Conservation (phyloP, 2,888 invertebrate genomes). For the Zele albiditarsus region DNA sequence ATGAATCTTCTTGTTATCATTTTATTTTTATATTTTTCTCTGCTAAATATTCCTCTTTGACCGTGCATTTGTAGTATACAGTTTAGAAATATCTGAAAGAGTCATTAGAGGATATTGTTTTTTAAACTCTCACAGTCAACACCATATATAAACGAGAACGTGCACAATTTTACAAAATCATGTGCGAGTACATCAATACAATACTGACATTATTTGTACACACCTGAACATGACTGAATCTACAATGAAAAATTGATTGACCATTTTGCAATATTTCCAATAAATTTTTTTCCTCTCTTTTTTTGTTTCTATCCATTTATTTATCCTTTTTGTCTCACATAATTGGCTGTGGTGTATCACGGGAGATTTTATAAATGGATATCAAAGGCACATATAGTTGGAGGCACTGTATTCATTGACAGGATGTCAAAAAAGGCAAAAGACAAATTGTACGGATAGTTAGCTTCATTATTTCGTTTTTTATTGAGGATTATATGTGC, state of each 20-base stretch:
- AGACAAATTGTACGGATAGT: background rate
- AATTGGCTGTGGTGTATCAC: background rate
- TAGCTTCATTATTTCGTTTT: background rate
- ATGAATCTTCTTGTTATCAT: too few species aligned
- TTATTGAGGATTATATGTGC: background rate
- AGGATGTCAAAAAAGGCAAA: background rate
- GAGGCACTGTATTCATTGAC: background rate
- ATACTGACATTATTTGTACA: too few species aligned
- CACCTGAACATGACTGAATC: background rate
- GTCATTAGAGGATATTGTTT: too few species aligned
- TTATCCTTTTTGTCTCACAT: background rate
- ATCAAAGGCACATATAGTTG: background rate
- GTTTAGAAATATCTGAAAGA: too few species aligned
- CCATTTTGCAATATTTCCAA: background rate
- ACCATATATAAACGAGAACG: too few species aligned
- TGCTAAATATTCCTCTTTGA: too few species aligned
- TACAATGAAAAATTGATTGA: conserved; percentile 16
- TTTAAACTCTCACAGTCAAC: too few species aligned
- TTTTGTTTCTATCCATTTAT: background rate
- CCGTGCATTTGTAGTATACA: too few species aligned
- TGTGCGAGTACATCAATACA: too few species aligned
- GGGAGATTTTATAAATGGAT: background rate
- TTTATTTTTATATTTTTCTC: too few species aligned
- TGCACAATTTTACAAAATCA: too few species aligned
- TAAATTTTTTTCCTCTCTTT: background rate